A percentile compares a stretch with the other conserved stretches of the same genome.
Evolutionary conservation across 2,888 invertebrate species (phyloP).

Genomic region (Rhagonycha lutea): DNA sequence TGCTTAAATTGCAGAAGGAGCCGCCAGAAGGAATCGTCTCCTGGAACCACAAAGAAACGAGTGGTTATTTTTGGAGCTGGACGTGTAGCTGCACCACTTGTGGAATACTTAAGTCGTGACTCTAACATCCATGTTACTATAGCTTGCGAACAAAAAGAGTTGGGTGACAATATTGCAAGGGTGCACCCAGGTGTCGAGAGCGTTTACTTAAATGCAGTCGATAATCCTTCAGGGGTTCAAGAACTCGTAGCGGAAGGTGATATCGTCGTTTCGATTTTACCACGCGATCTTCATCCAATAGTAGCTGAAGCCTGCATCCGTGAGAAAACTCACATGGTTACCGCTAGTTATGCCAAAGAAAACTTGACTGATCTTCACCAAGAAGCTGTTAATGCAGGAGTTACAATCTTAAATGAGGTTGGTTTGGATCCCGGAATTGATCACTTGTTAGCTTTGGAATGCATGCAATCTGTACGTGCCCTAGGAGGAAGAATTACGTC

Average conservation of each 20-base stretch:
- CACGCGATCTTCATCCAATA: constrained; percentile 85
- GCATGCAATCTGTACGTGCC: constrained; percentile 89
- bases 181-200: constrained; percentile 79
- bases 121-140: constrained; percentile 81
- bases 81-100: constrained; percentile 85
- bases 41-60: constrained; percentile 56
- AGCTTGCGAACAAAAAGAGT: constrained; percentile 70
- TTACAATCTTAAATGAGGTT: constrained; percentile 94
- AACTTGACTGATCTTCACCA: constrained; percentile 80
- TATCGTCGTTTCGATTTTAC: constrained; percentile 85
- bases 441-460: constrained; percentile 94
- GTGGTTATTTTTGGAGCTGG: constrained; percentile 95
- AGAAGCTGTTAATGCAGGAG: constrained; percentile 81
- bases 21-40: constrained; percentile 41
- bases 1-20: constrained; percentile 41
- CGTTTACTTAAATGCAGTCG: constrained; percentile 75
- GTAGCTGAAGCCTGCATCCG: constrained; percentile 86
- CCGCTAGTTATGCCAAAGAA: constrained; percentile 91
- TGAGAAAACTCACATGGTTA: constrained; percentile 90
- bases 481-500: constrained; percentile 92
- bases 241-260: constrained; percentile 75
- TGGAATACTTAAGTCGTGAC: constrained; percentile 90
- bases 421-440: constrained; percentile 92
- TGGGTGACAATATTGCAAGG: constrained; percentile 81
- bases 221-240: constrained; percentile 70